Conservation (phyloP, 2,113 vertebrate genomes). For the Plectropomus leopardus region DNA sequence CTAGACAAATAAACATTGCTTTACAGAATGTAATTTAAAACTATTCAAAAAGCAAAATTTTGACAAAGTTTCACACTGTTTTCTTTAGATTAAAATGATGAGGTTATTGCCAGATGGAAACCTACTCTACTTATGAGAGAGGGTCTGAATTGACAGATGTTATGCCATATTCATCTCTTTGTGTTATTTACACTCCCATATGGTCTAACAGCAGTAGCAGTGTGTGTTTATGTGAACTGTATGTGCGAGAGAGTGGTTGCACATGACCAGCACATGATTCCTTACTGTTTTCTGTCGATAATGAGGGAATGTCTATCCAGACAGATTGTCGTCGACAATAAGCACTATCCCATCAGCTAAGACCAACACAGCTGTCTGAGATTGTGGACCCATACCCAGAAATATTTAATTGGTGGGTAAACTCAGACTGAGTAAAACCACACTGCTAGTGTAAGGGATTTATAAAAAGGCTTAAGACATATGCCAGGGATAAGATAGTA, state of each 20-base stretch:
- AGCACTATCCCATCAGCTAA: constrained; percentile 55
- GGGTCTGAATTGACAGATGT: constrained; percentile 18
- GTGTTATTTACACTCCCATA: neutral
- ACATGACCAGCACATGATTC: neutral
- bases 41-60: neutral
- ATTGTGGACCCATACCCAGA: constrained; percentile 29
- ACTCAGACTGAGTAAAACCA: constrained; percentile 15
- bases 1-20: neutral
- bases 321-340: constrained; percentile 55
- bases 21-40: too few relatives aligned
- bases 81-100: neutral
- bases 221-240: constrained; percentile 4
- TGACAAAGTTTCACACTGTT: neutral
- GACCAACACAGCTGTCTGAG: constrained; percentile 69
- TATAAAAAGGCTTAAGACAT: neutral
- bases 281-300: constrained; percentile 41
- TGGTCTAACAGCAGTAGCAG: neutral
- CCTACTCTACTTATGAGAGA: neutral
- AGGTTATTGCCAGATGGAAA: neutral
- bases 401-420: constrained; percentile 49
- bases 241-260: constrained; percentile 7
- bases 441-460: neutral
- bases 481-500: constrained; percentile 2
- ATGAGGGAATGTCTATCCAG: constrained; percentile 62
- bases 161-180: neutral